A percentile compares a stretch with the other conserved stretches of the same genome.
Conservation (phyloP, 2,797 vertebrate genomes). For the Eulemur albifrons region DNA sequence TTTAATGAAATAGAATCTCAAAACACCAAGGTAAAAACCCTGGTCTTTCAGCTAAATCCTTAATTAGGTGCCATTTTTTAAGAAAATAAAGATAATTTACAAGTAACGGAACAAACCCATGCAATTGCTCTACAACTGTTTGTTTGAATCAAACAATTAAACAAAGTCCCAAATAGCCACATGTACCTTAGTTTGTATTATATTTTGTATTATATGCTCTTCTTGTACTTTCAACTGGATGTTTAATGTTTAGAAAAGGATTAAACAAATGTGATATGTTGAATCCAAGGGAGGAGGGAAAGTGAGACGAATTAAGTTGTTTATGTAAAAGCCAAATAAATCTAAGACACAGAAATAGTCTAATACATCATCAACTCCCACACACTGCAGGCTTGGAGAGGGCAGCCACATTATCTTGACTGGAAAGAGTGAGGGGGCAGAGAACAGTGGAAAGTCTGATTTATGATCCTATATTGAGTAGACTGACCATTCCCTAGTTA, state of each 20-base stretch:
- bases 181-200: not conserved
- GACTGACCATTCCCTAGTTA: not conserved
- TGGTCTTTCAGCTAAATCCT: slow-evolving; percentile 3
- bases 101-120: slow-evolving; percentile 9
- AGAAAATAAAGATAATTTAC: slow-evolving; percentile 34
- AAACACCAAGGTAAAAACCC: not conserved
- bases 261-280: not conserved
- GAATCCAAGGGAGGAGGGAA: slow-evolving; percentile 2
- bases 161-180: not conserved
- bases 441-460: slow-evolving; percentile 28
- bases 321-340: slow-evolving; percentile 65
- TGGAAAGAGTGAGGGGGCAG: not conserved
- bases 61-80: slow-evolving; percentile 38
- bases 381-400: not conserved
- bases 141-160: slow-evolving; percentile 29
- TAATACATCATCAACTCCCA: slow-evolving; percentile 32
- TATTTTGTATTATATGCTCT: not conserved
- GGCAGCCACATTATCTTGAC: slow-evolving; percentile 21
- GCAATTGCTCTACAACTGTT: slow-evolving; percentile 23
- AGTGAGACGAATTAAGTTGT: slow-evolving; percentile 52
- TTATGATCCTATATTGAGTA: not conserved
- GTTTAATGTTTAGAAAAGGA: slow-evolving; percentile 30
- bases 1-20: slow-evolving; percentile 15
- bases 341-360: slow-evolving; percentile 15
- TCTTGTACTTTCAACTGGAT: not conserved